phyloP scores from a whole-genome alignment of 2,113 vertebrate species.

The Brachyistius frenatus region DNA sequence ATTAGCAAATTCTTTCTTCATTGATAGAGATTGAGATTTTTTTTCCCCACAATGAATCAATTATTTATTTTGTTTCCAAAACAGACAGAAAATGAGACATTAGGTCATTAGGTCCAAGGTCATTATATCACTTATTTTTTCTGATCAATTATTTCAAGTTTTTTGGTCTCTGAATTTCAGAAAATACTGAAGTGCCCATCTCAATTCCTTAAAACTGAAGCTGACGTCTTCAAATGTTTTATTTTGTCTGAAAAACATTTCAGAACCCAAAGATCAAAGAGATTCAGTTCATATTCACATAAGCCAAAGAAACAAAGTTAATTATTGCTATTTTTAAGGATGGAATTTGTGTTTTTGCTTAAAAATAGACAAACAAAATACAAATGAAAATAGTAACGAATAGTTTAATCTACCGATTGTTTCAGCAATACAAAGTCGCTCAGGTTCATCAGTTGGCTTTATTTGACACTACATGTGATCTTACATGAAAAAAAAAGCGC shows the following conservation, averaged over 20 bases:
- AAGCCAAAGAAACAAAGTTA: neutral
- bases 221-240: neutral
- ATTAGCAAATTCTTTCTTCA: too few relatives aligned
- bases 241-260: neutral
- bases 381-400: neutral
- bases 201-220: neutral
- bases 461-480: constrained; percentile 1
- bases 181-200: neutral
- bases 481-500: constrained; percentile 24
- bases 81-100: too few relatives aligned
- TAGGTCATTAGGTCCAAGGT: too few relatives aligned
- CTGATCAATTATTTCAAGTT: too few relatives aligned
- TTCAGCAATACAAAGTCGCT: neutral
- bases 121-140: too few relatives aligned
- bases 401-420: neutral
- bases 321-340: neutral
- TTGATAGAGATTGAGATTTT: too few relatives aligned
- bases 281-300: too few relatives aligned
- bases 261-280: neutral
- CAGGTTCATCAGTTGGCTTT: neutral
- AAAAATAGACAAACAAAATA: too few relatives aligned
- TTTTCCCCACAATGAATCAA: too few relatives aligned
- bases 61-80: too few relatives aligned
- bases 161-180: neutral
- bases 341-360: neutral